A percentile compares a stretch with the other conserved stretches of the same genome.
Conservation (phyloP, 2,888 invertebrate species). For the Callosobruchus maculatus region DNA sequence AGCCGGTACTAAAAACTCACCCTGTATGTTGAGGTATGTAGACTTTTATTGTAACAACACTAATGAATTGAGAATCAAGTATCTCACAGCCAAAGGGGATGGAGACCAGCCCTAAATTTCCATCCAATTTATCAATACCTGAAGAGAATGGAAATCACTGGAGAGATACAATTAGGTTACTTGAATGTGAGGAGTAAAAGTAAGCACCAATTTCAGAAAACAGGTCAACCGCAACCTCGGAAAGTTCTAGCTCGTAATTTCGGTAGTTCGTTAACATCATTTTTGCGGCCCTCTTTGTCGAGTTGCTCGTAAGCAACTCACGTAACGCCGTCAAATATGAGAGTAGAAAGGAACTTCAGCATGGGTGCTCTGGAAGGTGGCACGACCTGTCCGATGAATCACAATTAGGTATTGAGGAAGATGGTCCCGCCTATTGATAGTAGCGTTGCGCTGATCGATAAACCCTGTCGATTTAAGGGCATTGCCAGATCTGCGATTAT, state of each 20-base stretch:
- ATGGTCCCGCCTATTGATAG: not conserved
- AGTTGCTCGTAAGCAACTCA: not conserved
- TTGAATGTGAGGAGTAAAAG: not conserved
- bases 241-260: not conserved
- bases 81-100: too few species aligned
- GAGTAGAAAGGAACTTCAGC: not conserved
- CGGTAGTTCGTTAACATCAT: not conserved
- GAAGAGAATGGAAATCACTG: too few species aligned
- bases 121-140: too few species aligned
- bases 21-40: too few species aligned
- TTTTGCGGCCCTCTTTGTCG: not conserved
- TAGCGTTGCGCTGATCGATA: too few species aligned
- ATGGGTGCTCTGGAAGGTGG: not conserved
- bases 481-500: not conserved
- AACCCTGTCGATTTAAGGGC: too few species aligned
- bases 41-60: too few species aligned
- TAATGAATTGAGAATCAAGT: too few species aligned
- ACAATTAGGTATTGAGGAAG: not conserved
- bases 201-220: not conserved
- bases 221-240: not conserved
- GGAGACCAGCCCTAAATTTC: too few species aligned
- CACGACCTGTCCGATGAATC: not conserved
- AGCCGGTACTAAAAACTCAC: too few species aligned
- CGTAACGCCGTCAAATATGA: not conserved
- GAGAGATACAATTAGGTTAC: too few species aligned